A percentile compares a stretch with the other conserved stretches of the same genome.
These are phyloP conservation scores for Antitype chi DNA, from an alignment of 2,888 invertebrate species.

Conservation along the genomic window DNA sequence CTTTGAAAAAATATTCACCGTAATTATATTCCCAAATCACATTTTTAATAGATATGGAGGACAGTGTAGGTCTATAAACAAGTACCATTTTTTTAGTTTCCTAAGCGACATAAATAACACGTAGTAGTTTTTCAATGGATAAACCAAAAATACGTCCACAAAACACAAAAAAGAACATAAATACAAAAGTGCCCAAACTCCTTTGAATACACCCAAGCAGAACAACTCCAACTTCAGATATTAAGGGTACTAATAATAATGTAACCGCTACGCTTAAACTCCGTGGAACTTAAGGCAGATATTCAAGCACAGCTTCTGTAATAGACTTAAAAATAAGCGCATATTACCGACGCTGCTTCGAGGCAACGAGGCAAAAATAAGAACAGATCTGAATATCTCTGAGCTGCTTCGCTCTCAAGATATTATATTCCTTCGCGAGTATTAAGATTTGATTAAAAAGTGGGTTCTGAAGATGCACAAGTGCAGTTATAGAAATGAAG, in stretches of 20 bases:
- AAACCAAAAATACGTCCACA: neutral
- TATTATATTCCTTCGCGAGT: constrained; percentile 57
- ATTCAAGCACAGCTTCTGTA: constrained; percentile 57
- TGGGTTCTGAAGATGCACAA: constrained; percentile 36
- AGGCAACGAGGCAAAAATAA: constrained; percentile 61
- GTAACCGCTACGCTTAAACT: constrained; percentile 34
- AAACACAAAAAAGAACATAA: neutral
- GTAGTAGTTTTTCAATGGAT: too few species aligned
- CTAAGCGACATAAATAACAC: too few species aligned
- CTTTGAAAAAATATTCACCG: too few species aligned
- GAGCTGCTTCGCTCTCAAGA: constrained; percentile 37
- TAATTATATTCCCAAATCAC: too few species aligned
- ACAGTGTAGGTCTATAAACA: too few species aligned
- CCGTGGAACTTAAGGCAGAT: constrained; percentile 50
- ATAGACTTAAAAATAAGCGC: constrained; percentile 65
- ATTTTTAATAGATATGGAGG: too few species aligned
- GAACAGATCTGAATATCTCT: constrained; percentile 46
- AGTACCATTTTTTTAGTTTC: too few species aligned
- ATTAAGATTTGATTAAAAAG: constrained; percentile 64
- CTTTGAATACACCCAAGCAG: constrained; percentile 3
- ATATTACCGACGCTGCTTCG: constrained; percentile 56
- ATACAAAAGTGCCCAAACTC: neutral
- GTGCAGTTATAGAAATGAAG: constrained; percentile 18
- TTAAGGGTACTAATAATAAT: constrained; percentile 45
- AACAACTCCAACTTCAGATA: constrained; percentile 24